Evolutionary conservation across 2,888 invertebrate species (phyloP).

Genomic region (Melinaea marsaeus): DNA sequence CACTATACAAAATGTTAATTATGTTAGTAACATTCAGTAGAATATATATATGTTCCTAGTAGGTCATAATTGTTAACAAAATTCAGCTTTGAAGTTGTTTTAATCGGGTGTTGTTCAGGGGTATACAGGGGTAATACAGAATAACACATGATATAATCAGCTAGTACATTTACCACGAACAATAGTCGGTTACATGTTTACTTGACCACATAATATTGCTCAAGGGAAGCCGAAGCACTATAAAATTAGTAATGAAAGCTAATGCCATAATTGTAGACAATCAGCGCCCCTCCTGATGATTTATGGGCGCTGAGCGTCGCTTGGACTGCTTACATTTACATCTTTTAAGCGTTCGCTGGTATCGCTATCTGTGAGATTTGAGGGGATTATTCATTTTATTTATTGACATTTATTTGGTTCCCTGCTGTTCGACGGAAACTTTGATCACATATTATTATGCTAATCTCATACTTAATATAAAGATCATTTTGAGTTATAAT

Average conservation of each 20-base stretch:
- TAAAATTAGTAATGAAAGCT: conserved; percentile 72
- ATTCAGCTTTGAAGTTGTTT: no score
- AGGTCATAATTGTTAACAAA: no score
- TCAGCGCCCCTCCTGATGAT: conserved; percentile 70
- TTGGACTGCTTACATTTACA: conserved; percentile 52
- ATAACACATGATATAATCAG: no score
- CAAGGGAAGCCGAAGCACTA: conserved; percentile 45
- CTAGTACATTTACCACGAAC: neutral
- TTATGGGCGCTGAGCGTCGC: conserved; percentile 45
- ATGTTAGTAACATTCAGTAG: no score
- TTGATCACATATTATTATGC: no score
- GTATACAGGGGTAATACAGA: no score
- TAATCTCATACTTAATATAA: no score
- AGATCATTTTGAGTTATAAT: no score
- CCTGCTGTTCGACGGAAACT: conserved; percentile 6
- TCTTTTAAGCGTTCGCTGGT: conserved; percentile 51
- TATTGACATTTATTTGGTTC: conserved; percentile 17
- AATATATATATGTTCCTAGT: no score
- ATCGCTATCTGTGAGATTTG: conserved; percentile 33
- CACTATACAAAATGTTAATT: no score
- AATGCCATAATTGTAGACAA: conserved; percentile 75
- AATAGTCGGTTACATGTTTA: conserved; percentile 23
- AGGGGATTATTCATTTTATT: conserved; percentile 30
- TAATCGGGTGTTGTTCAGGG: no score
- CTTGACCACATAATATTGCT: conserved; percentile 45